Evolutionary conservation across 2,888 invertebrate species (phyloP).

Genomic region (Idaea biselata): DNA sequence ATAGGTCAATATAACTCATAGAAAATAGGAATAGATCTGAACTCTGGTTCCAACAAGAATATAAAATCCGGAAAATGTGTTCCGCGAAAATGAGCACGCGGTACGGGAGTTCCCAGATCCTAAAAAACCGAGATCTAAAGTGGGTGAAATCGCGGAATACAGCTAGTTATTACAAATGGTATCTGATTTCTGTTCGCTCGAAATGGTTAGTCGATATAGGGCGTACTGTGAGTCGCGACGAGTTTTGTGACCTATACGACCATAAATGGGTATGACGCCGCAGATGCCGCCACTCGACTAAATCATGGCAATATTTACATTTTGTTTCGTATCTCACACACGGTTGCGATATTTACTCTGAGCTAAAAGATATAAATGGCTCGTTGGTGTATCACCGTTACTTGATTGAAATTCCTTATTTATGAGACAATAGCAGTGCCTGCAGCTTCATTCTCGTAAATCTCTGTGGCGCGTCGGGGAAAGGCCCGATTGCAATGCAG

Average conservation of each 20-base stretch:
- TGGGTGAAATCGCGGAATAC: not conserved
- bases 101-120: no score
- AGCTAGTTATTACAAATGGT: slow-evolving; percentile 21
- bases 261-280: slow-evolving; percentile 64
- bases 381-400: not conserved
- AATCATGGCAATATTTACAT: slow-evolving; percentile 65
- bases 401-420: not conserved
- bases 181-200: slow-evolving; percentile 38
- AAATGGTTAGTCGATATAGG: slow-evolving; percentile 51
- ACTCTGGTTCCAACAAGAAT: no score
- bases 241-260: slow-evolving; percentile 53
- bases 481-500: no score
- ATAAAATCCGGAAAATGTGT: no score
- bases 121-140: no score
- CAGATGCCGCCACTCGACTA: slow-evolving; percentile 50
- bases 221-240: slow-evolving; percentile 35
- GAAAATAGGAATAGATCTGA: no score
- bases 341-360: slow-evolving; percentile 44
- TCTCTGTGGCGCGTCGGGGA: no score
- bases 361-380: slow-evolving; percentile 18
- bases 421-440: no score
- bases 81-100: no score
- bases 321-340: slow-evolving; percentile 39
- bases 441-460: no score
- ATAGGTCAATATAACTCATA: no score